Conservation (phyloP, 2,888 invertebrate genomes). For the Tipula confusa region DNA sequence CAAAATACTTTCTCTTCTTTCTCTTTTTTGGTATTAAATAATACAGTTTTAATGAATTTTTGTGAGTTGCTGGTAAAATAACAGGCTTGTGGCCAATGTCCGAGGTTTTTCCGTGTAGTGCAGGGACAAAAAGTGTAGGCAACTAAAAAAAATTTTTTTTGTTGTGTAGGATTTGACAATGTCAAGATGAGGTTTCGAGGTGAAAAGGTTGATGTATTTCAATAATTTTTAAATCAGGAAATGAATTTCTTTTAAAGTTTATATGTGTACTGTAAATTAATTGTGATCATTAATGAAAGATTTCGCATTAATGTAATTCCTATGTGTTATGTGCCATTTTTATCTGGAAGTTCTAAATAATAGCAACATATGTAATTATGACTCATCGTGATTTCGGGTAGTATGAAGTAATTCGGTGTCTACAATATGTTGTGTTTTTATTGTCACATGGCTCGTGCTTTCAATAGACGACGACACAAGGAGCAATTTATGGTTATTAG, state of each 20-base stretch:
- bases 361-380: not conserved
- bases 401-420: not conserved
- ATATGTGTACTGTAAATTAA: not conserved
- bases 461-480: too few relatives aligned
- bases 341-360: not conserved
- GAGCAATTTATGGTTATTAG: too few relatives aligned
- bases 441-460: not conserved
- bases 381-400: not conserved
- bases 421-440: not conserved
- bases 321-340: not conserved
- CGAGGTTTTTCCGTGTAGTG: not conserved
- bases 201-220: not conserved
- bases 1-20: slow-evolving; percentile 29
- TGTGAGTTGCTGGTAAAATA: not conserved
- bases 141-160: not conserved
- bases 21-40: slow-evolving; percentile 26
- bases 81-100: not conserved
- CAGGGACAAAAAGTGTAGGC: not conserved
- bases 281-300: not conserved
- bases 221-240: not conserved
- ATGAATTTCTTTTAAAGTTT: not conserved
- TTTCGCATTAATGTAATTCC: not conserved
- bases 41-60: not conserved
- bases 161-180: not conserved
- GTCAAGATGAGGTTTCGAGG: not conserved